A percentile compares a stretch with the other conserved stretches of the same genome.
phyloP scores from a whole-genome alignment of 2,888 invertebrate species.

The Tinea trinotella region DNA sequence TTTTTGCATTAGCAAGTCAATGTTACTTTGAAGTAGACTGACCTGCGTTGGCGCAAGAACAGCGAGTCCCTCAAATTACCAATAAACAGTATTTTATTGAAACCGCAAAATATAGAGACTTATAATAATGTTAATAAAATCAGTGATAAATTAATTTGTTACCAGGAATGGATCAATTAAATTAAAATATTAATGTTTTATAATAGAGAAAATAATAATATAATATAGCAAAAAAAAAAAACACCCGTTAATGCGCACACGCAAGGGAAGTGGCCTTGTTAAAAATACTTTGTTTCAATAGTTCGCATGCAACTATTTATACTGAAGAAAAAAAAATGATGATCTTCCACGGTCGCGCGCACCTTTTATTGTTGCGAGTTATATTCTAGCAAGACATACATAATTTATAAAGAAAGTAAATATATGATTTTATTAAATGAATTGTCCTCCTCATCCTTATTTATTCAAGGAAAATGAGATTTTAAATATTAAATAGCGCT shows the following conservation, averaged over 20 bases:
- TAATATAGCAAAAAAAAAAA: conserved; percentile 19
- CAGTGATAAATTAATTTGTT: background rate
- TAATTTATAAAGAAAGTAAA: conserved; percentile 16
- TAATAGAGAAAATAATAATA: conserved; percentile 17
- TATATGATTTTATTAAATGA: no score
- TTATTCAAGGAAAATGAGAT: background rate
- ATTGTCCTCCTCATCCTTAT: background rate
- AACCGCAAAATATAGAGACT: background rate
- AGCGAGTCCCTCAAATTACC: background rate
- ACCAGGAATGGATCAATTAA: conserved; percentile 6
- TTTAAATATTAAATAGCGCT: background rate
- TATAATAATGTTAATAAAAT: background rate
- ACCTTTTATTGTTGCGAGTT: conserved; percentile 25
- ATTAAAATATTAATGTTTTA: conserved; percentile 3
- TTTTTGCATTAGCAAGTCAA: background rate
- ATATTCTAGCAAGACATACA: background rate
- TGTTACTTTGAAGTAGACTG: background rate
- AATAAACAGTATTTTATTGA: background rate
- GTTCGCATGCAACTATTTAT: conserved; percentile 24
- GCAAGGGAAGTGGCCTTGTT: conserved; percentile 20
- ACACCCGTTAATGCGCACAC: conserved; percentile 20
- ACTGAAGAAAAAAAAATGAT: conserved; percentile 40
- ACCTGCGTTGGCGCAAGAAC: background rate
- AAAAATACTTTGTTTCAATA: conserved; percentile 23
- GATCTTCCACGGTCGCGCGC: conserved; percentile 38